Base-by-base conservation (phyloP, 2,113 vertebrate species). In the Ctenodactylus gundi region DNA sequence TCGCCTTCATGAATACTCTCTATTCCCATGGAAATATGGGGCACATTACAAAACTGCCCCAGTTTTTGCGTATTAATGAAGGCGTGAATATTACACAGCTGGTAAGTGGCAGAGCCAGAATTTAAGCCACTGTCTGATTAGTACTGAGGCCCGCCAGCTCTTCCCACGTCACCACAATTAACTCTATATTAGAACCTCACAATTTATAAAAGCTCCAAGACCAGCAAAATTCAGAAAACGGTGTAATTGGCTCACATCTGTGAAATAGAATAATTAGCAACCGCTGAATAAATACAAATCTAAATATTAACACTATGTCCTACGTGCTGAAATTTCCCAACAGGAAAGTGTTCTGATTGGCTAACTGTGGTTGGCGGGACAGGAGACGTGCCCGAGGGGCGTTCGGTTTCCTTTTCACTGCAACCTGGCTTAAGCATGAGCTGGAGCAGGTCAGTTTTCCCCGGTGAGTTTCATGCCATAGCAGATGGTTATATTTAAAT, bases 201-300 rank as follows among this genome's bases (percentile, higher is more conserved):
- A 75, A 94, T 88, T 72, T 92, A 76, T 67, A 92, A 96, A 96
- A 90, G 81, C 81, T 92, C 92, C 81, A 93, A 95, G 91, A 87
- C 53, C 85, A 92, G 93, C 88, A 92, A 87, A 93, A 94, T 94
- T 75, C 77, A 95, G 65, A 93, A 92, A 91, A 90, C 76, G 76
- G 68, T 90, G 14, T 93, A 84, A 87, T 78, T 92, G 85, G 60
- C 92, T 58, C 77, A 95, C 93, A 95, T 95, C 93, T 94, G 88
- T 92, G 77, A 95, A 97, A 97, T 51, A 96, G 90, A 91, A 95
- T 95, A 95, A 93, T 95, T 95, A 94, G 53, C 70, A 84, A 81
- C 58, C 51, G 92, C 64, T 70, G 85, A 92, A 92, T 60, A 93
- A 90, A 90, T 87, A 90, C 62, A 94, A 93, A 93, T 94, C 94